Conservation (phyloP, 2,888 invertebrate genomes). For the Thereva nobilitata region DNA sequence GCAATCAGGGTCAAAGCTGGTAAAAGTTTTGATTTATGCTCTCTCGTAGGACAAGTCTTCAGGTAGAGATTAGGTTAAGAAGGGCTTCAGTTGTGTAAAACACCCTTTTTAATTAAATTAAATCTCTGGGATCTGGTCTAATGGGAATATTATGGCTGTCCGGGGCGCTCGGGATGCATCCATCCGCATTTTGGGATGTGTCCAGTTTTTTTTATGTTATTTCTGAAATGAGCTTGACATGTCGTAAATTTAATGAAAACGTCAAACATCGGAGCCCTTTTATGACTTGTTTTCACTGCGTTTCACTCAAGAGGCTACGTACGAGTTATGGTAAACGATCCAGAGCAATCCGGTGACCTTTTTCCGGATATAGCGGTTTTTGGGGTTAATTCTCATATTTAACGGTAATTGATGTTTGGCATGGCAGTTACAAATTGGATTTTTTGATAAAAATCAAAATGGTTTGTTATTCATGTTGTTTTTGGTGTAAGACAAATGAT, state of each 20-base stretch:
- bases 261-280: conserved; percentile 28
- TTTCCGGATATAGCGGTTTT: conserved; percentile 17
- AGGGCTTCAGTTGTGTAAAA: conserved; percentile 6
- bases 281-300: conserved; percentile 29
- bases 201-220: not conserved
- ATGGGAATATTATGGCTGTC: conserved; percentile 4
- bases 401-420: too few relatives aligned
- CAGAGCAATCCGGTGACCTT: not conserved
- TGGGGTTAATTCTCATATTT: not conserved
- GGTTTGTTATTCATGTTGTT: too few relatives aligned
- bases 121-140: conserved; percentile 13
- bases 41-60: not conserved
- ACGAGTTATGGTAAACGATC: not conserved
- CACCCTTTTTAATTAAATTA: conserved; percentile 31
- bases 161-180: not conserved
- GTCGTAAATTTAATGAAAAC: conserved; percentile 42
- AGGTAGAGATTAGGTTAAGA: conserved; percentile 2
- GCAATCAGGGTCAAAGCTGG: conserved; percentile 11
- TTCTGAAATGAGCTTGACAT: conserved; percentile 33
- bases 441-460: too few relatives aligned
- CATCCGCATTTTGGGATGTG: conserved; percentile 19
- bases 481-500: too few relatives aligned
- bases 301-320: conserved; percentile 17
- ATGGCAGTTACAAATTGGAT: too few relatives aligned
- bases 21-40: conserved; percentile 7